Evolutionary conservation across 1,140 invertebrate species (phyloP), one percentile per base, ranked within the genome.

Genomic region (Berghia stephanieae): DNA sequence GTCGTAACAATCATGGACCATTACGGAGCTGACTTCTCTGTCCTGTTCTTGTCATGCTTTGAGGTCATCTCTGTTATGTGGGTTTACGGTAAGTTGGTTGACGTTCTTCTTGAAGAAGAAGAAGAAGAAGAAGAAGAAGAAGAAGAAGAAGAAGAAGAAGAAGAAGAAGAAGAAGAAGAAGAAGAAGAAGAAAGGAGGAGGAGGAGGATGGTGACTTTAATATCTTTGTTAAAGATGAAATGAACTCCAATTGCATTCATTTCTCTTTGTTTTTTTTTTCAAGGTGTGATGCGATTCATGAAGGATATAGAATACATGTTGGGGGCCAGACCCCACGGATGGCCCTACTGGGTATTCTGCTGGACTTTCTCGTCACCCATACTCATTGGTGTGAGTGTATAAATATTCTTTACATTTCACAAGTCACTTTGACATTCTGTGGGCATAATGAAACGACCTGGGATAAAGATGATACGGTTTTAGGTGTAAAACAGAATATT

Each of bases 231-330:
- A 3, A 21, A 57, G 5, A 57, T 57, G 55, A 21, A n/a, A n/a
- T n/a, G n/a, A n/a, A n/a, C n/a, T n/a, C n/a, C n/a, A n/a, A n/a
- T n/a, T n/a, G n/a, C n/a, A n/a, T n/a, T n/a, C n/a, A n/a, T n/a
- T n/a, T n/a, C n/a, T n/a, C n/a, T n/a, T n/a, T 21, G 0, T 69
- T 31, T 42, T 24, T 72, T 63, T 70, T 76, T 71, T 70, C 21
- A 43, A 87, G 80, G 91, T 90, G 86, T 87, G 90, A 81, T 91
- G 89, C 78, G 88, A 89, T 83, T 92, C 89, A n/a, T 86, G 89
- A 80, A 90, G 90, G 75, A 84, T 44, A 77, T 86, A 70, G 80
- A 84, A 74, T 83, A 83, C 69, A 85, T 86, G 82, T 79, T 84
- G 71, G 83, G 80, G 34, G 68, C 76, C 42, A 75, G 77, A 42